phyloP scores from a whole-genome alignment of 2,113 vertebrate species.

The Pandion haliaetus region DNA sequence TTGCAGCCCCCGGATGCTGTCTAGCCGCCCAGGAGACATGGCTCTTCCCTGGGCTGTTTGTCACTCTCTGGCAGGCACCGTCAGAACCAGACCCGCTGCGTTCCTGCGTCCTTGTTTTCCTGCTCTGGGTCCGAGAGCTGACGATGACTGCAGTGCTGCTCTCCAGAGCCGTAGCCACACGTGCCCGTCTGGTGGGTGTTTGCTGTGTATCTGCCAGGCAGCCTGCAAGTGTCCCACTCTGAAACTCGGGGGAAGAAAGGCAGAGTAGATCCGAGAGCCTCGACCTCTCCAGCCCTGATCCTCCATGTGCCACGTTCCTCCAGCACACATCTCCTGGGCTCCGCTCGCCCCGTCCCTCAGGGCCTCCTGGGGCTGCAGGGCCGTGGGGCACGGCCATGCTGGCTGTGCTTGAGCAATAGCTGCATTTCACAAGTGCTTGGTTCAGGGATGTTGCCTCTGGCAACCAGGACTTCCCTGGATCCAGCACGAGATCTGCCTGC shows the following conservation, averaged over 20 bases:
- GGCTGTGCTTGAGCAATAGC: not conserved
- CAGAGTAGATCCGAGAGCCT: not conserved
- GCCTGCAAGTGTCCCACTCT: not conserved
- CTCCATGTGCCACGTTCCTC: accelerated
- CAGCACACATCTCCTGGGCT: accelerated
- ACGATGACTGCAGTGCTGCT: accelerated
- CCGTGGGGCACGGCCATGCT: accelerated
- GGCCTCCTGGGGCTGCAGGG: not conserved
- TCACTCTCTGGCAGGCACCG: not conserved
- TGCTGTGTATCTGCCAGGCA: not conserved
- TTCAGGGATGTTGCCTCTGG: not conserved
- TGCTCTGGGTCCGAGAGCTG: not conserved
- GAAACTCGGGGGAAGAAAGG: not conserved
- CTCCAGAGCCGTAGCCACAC: accelerated
- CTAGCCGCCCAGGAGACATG: not conserved
- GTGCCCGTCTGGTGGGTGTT: accelerated
- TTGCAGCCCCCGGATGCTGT: not conserved
- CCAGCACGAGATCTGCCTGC: not conserved
- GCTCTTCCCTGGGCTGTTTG: not conserved
- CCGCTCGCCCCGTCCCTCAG: accelerated
- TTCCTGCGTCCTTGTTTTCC: not conserved
- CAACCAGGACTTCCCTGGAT: not conserved
- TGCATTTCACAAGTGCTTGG: not conserved
- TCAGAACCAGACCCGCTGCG: not conserved
- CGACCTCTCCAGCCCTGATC: accelerated